These are phyloP conservation scores for Myotis myotis DNA, from an alignment of 2,797 vertebrate species.

Conservation along the genomic window DNA sequence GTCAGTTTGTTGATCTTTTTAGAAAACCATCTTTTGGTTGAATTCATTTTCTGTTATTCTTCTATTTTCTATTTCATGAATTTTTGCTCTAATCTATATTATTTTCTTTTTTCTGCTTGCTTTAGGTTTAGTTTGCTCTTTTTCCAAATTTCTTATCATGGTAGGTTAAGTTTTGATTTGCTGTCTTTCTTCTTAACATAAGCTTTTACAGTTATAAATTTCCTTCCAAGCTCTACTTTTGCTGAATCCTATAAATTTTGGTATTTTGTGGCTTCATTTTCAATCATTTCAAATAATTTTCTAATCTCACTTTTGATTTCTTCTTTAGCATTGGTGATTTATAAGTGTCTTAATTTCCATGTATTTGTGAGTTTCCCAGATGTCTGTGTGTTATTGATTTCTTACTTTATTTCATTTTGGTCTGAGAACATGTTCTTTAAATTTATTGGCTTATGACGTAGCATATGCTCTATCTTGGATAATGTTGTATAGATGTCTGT, in stretches of 20 bases:
- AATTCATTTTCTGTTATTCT: not conserved
- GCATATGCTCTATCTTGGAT: not conserved
- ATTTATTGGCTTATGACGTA: not conserved
- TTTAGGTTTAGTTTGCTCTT: conserved; percentile 26
- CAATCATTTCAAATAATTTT: not conserved
- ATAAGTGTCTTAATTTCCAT: not conserved
- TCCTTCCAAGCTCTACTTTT: not conserved
- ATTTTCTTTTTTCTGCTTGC: not conserved
- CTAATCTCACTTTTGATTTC: not conserved
- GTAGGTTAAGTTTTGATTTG: conserved; percentile 5
- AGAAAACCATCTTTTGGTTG: not conserved
- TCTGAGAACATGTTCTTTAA: conserved; percentile 1
- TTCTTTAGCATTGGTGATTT: not conserved
- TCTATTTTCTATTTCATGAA: not conserved
- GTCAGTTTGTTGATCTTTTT: conserved; percentile 15
- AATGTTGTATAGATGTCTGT: not conserved
- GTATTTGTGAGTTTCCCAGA: not conserved
- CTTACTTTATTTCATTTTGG: not conserved
- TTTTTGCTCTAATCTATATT: not conserved
- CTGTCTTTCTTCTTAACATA: not conserved
- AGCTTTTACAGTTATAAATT: not conserved
- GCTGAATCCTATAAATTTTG: not conserved
- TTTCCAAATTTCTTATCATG: not conserved
- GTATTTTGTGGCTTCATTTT: not conserved
- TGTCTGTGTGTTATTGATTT: not conserved